Conservation (phyloP, 2,113 vertebrate genomes). For the Macquaria ambigua region DNA sequence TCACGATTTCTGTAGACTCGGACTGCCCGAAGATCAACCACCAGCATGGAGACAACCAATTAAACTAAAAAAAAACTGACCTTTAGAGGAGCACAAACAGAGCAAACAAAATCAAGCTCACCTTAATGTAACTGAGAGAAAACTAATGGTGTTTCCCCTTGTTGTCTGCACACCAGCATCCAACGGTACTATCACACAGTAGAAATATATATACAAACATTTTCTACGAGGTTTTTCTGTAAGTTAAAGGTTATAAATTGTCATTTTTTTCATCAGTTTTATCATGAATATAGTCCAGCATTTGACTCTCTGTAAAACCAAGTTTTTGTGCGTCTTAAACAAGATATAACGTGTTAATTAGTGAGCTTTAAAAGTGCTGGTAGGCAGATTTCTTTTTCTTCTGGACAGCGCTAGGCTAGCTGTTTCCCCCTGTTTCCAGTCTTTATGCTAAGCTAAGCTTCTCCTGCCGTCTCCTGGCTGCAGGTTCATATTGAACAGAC, state of each 20-base stretch:
- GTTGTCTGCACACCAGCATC: slow-evolving; percentile 26
- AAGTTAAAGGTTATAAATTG: background rate
- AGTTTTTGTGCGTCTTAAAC: background rate
- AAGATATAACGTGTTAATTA: background rate
- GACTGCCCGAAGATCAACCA: slow-evolving; percentile 45
- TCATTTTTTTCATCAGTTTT: background rate
- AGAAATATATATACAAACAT: background rate
- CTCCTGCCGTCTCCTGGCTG: background rate
- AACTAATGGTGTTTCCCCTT: slow-evolving; percentile 15
- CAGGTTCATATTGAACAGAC: background rate
- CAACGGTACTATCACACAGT: background rate
- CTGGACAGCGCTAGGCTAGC: background rate
- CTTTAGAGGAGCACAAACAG: background rate
- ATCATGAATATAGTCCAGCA: background rate
- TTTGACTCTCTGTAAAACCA: background rate
- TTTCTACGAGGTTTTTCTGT: background rate
- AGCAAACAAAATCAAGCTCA: slow-evolving; percentile 18
- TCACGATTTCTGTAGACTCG: slow-evolving; percentile 41
- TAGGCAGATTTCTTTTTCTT: background rate
- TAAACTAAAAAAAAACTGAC: background rate
- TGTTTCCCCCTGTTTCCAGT: background rate
- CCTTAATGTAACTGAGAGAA: slow-evolving; percentile 16
- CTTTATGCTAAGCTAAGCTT: background rate
- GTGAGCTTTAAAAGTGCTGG: too few relatives aligned
- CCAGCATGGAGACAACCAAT: slow-evolving; percentile 56